phyloP scores from a whole-genome alignment of 2,113 vertebrate species.

The Heteronetta atricapilla region DNA sequence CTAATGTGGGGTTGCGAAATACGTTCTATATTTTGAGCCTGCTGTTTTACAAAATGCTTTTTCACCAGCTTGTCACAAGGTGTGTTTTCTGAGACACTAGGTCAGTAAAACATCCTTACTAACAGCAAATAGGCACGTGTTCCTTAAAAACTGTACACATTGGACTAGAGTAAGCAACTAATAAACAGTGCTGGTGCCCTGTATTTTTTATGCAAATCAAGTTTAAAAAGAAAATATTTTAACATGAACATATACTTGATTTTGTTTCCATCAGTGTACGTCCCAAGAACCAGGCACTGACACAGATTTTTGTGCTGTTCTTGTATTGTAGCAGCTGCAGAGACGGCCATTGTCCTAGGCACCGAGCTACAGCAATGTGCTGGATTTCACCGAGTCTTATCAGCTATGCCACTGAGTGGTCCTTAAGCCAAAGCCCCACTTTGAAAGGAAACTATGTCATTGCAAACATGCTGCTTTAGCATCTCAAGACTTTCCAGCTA shows the following conservation, averaged over 20 bases:
- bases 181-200: background rate
- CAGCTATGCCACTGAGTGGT: background rate
- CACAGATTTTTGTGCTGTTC: background rate
- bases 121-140: background rate
- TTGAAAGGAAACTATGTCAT: constrained; percentile 9
- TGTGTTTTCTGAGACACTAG: background rate
- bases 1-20: background rate
- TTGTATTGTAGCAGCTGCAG: background rate
- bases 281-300: background rate
- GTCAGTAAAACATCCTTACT: background rate
- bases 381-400: background rate
- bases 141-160: background rate
- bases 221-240: background rate
- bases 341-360: background rate
- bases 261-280: background rate
- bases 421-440: constrained; percentile 20
- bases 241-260: background rate
- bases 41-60: background rate
- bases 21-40: background rate
- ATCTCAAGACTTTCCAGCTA: constrained; percentile 17
- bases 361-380: background rate
- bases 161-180: background rate
- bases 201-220: background rate
- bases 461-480: background rate
- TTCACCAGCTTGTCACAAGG: background rate